phyloP scores from a whole-genome alignment of 2,113 vertebrate species.

The Pseudorhombus dupliciocellatus region DNA sequence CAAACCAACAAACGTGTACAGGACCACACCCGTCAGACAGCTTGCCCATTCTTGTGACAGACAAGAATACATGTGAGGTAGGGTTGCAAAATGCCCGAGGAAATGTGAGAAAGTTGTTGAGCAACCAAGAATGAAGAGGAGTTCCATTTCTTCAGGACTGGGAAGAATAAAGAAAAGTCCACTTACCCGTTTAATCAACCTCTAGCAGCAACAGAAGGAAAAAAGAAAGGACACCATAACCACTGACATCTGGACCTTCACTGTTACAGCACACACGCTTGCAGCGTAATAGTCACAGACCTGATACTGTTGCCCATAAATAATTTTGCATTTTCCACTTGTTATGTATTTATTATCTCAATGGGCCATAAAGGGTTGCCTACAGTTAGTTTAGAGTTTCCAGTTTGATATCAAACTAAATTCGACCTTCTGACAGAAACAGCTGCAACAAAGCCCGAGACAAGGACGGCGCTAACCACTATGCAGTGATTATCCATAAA shows the following conservation, averaged over 20 bases:
- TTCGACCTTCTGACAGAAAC: neutral
- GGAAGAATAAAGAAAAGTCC: conserved; percentile 15
- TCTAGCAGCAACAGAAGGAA: conserved; percentile 84
- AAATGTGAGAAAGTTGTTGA: conserved; percentile 60
- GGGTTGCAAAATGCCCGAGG: conserved; percentile 60
- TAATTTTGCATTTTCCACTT: too few relatives aligned
- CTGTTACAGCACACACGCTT: neutral
- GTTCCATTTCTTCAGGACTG: neutral
- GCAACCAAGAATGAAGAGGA: neutral
- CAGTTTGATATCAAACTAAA: neutral
- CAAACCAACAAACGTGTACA: conserved; percentile 25
- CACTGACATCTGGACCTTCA: neutral
- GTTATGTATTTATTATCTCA: too few relatives aligned
- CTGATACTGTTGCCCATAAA: too few relatives aligned
- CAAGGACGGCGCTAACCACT: neutral
- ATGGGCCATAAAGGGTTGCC: neutral
- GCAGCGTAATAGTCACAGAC: too few relatives aligned
- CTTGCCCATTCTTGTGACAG: conserved; percentile 61
- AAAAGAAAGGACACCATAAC: conserved; percentile 49
- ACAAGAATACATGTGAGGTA: conserved; percentile 64
- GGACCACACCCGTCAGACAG: conserved; percentile 30
- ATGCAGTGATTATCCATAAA: conserved; percentile 31
- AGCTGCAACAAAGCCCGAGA: too few relatives aligned
- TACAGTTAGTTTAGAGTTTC: neutral
- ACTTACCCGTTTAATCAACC: conserved; percentile 93